Percentiles rank a stretch among this genome's conserved stretches.
These are phyloP conservation scores for Spizaetus ornatus DNA, from an alignment of 2,113 vertebrate genomes.

Conservation along the genomic window DNA sequence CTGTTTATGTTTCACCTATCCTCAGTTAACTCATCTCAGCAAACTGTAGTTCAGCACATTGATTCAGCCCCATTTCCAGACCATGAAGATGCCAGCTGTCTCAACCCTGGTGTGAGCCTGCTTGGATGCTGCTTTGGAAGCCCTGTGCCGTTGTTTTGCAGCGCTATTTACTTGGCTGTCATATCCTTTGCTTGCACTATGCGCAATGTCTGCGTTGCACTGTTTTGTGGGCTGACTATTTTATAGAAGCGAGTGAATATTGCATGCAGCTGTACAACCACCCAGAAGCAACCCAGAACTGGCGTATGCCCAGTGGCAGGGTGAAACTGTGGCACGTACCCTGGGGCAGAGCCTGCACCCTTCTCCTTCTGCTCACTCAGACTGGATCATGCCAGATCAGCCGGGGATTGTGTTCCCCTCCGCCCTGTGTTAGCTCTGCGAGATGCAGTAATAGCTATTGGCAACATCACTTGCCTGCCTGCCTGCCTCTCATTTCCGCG, in stretches of 20 bases:
- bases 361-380: neutral
- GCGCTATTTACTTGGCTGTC: neutral
- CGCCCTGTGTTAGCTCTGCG: accelerated
- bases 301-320: neutral
- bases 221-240: accelerated
- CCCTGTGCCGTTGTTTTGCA: neutral
- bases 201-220: neutral
- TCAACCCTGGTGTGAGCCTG: neutral
- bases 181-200: accelerated
- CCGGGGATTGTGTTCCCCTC: neutral
- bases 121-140: neutral
- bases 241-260: accelerated
- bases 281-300: neutral
- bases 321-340: neutral
- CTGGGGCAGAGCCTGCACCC: neutral
- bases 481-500: neutral
- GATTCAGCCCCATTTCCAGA: neutral
- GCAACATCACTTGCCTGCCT: neutral
- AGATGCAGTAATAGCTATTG: constrained; percentile 1
- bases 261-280: neutral
- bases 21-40: neutral
- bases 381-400: neutral
- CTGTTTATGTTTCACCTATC: neutral
- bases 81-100: neutral
- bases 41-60: neutral